Evolutionary conservation across 2,888 invertebrate genomes (phyloP), one percentile per base, ranked within the genome.

Genomic region (Celastrina argiolus): DNA sequence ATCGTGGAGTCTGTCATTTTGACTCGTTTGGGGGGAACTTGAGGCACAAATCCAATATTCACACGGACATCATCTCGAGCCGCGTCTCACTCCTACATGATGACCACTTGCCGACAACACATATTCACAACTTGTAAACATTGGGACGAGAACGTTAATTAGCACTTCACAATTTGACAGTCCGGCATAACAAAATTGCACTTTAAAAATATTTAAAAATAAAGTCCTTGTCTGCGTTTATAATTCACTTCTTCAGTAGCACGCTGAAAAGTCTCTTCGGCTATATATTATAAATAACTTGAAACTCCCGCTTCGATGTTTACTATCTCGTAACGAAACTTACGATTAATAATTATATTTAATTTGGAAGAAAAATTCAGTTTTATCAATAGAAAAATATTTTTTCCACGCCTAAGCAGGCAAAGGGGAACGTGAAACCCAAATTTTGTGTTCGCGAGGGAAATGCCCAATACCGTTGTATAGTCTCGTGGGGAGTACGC

Each of bases 401-500:
- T 81, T 71, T 66, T 75, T 72, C 78, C 82, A 83, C 86, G 78
- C 80, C 80, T 80, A 81, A 80, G 79, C 58, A 31, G 59, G 65
- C 56, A 83, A 78, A 81, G 74, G 73, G 83, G 84, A 87, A 87
- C 87, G 86, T 87, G 88, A 88, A 88, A 88, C 87, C 90, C 88
- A 88, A 89, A 90, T 84, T 91, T 90, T 88, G 85, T 89, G 89
- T 86, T 87, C 85, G 85, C 79, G 77, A 79, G 87, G 89, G 90
- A 92, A 92, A 92, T 91, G 89, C 90, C 88, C 91, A 88, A 89
- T 91, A 91, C 91, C 89, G 89, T 91, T 88, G 87, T 85, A 87
- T 92, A 92, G 92, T 92, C 93, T 92, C 89, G 89, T 87, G 86
- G 84, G 92, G 91, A 92, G 92, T 92, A 81, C 84, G 79, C 79